Conservation (phyloP, 1,140 invertebrate species). For the Leptopilina boulardi region DNA sequence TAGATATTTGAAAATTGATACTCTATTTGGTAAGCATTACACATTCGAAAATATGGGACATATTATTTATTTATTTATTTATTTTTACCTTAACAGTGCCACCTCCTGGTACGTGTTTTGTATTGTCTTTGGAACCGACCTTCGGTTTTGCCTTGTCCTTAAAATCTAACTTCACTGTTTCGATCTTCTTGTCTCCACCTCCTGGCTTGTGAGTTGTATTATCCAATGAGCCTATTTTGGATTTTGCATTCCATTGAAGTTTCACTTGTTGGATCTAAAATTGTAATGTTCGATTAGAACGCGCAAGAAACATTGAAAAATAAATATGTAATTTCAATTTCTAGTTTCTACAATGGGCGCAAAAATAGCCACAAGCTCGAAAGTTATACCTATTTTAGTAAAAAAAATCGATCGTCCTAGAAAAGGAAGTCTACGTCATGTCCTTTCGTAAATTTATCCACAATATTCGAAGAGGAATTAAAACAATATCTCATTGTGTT, state of each 20-base stretch:
- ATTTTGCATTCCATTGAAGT: constrained; percentile 94
- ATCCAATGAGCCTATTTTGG: constrained; percentile 95
- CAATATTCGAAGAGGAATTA: too few relatives aligned
- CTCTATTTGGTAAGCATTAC: constrained; percentile 23
- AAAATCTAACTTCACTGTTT: constrained; percentile 92
- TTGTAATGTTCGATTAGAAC: neutral
- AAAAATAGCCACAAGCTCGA: constrained; percentile 22
- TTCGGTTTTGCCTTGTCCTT: constrained; percentile 94
- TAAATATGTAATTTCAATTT: constrained; percentile 27
- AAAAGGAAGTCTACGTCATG: constrained; percentile 2
- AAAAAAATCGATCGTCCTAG: neutral
- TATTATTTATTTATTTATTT: neutral
- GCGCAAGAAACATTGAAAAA: neutral
- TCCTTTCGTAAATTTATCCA: neutral
- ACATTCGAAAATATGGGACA: neutral
- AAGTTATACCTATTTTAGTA: neutral
- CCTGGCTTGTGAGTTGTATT: constrained; percentile 95
- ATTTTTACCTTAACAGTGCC: constrained; percentile 90
- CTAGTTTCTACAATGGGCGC: neutral
- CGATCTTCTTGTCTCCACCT: constrained; percentile 95
- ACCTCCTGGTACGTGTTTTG: constrained; percentile 91
- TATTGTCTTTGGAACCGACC: constrained; percentile 94
- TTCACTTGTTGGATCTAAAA: constrained; percentile 88
- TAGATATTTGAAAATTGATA: constrained; percentile 19
- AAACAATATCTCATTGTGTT: too few relatives aligned